These are phyloP conservation scores for Silurus meridionalis DNA, from an alignment of 2,113 vertebrate species.

Conservation along the genomic window DNA sequence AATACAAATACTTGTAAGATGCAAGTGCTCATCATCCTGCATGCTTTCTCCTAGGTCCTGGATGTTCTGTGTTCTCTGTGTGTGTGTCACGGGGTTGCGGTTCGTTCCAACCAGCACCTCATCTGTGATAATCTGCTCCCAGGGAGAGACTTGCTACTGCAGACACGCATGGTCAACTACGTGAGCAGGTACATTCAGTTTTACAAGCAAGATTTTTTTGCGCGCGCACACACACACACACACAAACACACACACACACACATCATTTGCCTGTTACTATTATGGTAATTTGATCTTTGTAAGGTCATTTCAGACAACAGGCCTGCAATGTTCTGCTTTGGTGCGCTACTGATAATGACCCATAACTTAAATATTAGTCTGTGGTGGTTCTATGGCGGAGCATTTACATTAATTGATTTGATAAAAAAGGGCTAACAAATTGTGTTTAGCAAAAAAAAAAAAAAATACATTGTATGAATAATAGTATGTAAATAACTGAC, in stretches of 20 bases:
- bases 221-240: not conserved
- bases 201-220: not conserved
- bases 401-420: not conserved
- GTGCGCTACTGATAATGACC: not conserved
- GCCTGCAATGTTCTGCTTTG: not conserved
- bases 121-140: slow-evolving; percentile 96
- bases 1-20: not conserved
- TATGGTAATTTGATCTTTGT: not conserved
- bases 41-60: slow-evolving; percentile 76
- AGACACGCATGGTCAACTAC: slow-evolving; percentile 91
- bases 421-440: not conserved
- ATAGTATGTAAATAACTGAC: not conserved
- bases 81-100: slow-evolving; percentile 93
- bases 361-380: not conserved
- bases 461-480: not conserved
- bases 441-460: not conserved
- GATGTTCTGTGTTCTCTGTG: slow-evolving; percentile 95
- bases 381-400: not conserved
- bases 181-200: slow-evolving; percentile 83
- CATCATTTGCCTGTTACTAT: not conserved
- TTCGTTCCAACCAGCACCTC: slow-evolving; percentile 93
- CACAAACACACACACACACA: not conserved
- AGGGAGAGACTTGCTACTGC: slow-evolving; percentile 88
- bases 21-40: not conserved
- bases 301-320: not conserved